Evolutionary conservation across 2,888 invertebrate genomes (phyloP).

Genomic region (Colostygia pectinataria): DNA sequence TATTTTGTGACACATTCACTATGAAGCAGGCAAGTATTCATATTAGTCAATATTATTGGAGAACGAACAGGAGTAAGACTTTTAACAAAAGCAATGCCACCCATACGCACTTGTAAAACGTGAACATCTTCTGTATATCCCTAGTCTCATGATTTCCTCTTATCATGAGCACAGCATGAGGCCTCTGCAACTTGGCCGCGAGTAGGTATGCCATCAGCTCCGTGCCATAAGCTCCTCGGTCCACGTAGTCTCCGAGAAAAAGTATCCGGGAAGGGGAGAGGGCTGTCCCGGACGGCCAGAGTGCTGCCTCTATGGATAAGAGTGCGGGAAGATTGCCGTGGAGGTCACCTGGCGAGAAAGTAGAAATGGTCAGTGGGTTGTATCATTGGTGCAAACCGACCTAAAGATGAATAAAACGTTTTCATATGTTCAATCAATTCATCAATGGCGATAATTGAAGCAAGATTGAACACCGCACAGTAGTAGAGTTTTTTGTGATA

Average conservation of each 20-base stretch:
- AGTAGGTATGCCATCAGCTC: conserved; percentile 88
- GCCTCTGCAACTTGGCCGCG: conserved; percentile 87
- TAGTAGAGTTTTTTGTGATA: no score
- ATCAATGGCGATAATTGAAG: no score
- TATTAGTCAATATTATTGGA: neutral
- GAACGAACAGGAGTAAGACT: no score
- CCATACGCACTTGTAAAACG: conserved; percentile 85
- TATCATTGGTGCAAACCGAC: no score
- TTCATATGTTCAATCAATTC: no score
- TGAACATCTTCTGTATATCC: conserved; percentile 88
- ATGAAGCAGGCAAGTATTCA: conserved; percentile 30
- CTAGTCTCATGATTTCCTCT: conserved; percentile 91
- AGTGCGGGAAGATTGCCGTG: conserved; percentile 89
- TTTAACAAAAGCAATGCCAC: no score
- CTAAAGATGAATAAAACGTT: no score
- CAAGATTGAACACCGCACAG: no score
- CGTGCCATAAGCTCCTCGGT: conserved; percentile 86
- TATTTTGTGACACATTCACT: conserved; percentile 88
- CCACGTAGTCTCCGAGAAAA: conserved; percentile 91
- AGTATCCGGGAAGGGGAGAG: conserved; percentile 85
- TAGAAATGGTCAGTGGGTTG: no score
- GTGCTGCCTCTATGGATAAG: conserved; percentile 85
- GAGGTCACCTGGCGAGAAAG: conserved; percentile 82
- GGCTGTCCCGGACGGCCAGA: conserved; percentile 87
- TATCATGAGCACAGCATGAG: conserved; percentile 84